Conservation (phyloP, 2,113 vertebrate species). For the Mesitornis unicolor region DNA sequence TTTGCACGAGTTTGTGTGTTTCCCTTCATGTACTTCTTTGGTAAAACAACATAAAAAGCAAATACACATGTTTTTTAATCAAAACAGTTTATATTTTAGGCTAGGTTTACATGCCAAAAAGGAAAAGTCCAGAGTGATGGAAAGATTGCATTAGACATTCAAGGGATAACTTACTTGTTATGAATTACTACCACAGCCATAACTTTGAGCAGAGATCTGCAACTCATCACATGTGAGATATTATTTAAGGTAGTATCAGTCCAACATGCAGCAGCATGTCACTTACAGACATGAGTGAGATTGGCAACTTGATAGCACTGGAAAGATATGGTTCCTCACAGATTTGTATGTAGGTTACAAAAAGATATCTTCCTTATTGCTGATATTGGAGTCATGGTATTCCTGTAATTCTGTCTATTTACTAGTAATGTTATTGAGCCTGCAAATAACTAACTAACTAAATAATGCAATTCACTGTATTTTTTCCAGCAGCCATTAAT, state of each 20-base stretch:
- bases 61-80: background rate
- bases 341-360: background rate
- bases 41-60: background rate
- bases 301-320: background rate
- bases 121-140: background rate
- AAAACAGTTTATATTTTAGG: background rate
- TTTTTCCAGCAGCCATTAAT: background rate
- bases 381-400: background rate
- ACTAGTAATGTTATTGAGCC: background rate
- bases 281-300: background rate
- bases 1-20: background rate
- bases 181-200: background rate
- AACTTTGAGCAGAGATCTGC: background rate
- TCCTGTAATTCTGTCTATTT: background rate
- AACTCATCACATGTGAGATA: background rate
- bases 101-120: background rate
- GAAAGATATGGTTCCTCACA: background rate
- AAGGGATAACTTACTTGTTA: background rate
- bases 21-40: background rate
- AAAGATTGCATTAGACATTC: background rate
- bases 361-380: background rate
- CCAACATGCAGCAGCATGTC: background rate
- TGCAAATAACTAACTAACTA: background rate
- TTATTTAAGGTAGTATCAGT: background rate
- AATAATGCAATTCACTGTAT: rapidly evolving